A percentile compares a stretch with the other conserved stretches of the same genome.
Evolutionary conservation across 2,797 vertebrate species (phyloP).

Genomic region (Pangasius macronema): DNA sequence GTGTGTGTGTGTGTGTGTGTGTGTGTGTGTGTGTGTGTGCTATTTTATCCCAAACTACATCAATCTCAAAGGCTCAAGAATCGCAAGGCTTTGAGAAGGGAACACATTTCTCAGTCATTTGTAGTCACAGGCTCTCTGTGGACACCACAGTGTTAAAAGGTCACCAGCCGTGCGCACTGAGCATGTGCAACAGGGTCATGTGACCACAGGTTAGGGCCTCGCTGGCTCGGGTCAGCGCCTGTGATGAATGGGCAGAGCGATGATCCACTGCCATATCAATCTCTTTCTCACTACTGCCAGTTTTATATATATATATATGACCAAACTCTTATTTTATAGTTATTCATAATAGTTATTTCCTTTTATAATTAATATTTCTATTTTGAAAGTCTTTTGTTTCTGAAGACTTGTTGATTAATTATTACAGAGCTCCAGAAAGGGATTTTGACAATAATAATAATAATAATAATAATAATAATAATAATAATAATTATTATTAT

Average conservation of each 20-base stretch:
- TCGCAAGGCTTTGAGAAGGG: slow-evolving; percentile 17
- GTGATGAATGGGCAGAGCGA: slow-evolving; percentile 49
- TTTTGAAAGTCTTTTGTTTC: background rate
- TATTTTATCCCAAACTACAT: background rate
- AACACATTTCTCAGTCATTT: background rate
- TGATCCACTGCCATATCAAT: slow-evolving; percentile 29
- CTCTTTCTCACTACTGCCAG: background rate
- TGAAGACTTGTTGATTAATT: background rate
- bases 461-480: too few relatives aligned
- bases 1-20: background rate
- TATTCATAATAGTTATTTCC: background rate
- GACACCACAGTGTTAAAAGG: slow-evolving; percentile 25
- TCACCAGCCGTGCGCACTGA: slow-evolving; percentile 23
- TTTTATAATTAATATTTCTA: background rate
- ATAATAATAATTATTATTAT: too few relatives aligned
- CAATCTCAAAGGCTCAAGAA: background rate
- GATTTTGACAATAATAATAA: too few relatives aligned
- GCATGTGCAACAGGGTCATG: slow-evolving; percentile 19
- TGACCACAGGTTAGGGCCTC: slow-evolving; percentile 39
- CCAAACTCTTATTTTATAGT: background rate
- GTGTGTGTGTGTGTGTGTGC: background rate
- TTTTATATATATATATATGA: background rate
- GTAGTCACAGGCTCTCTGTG: background rate
- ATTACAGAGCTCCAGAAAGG: too few relatives aligned
- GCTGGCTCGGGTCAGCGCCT: slow-evolving; percentile 11